Evolutionary conservation across 2,797 vertebrate genomes (phyloP).

Genomic region (Cynodonichthys magdalenae): DNA sequence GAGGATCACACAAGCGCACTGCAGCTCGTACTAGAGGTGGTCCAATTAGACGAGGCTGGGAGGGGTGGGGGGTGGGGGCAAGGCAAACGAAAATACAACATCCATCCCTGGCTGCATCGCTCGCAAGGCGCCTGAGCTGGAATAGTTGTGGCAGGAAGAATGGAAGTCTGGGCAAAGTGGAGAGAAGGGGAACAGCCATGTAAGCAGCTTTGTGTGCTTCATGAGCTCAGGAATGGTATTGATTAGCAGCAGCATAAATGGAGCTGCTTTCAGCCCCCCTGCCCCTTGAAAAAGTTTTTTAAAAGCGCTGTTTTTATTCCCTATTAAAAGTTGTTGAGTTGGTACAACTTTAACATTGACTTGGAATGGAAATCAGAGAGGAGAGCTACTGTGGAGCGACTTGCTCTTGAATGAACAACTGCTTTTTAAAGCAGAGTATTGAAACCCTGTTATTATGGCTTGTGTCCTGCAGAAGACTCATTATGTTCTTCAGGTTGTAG

Average conservation of each 20-base stretch:
- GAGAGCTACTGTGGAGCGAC: constrained; percentile 25
- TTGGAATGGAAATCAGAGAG: constrained; percentile 21
- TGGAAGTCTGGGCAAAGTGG: constrained; percentile 73
- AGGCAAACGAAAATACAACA: constrained; percentile 80
- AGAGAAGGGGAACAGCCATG: constrained; percentile 69
- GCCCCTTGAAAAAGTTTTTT: constrained; percentile 10
- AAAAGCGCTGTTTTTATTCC: constrained; percentile 53
- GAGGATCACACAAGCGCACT: constrained; percentile 91
- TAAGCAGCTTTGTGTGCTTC: constrained; percentile 69
- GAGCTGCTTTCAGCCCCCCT: constrained; percentile 2
- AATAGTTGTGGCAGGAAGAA: constrained; percentile 85
- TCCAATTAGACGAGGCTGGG: constrained; percentile 89
- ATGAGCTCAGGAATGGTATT: constrained; percentile 74
- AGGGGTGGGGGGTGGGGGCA: constrained; percentile 36
- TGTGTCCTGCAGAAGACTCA: constrained; percentile 76
- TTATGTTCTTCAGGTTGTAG: constrained; percentile 75
- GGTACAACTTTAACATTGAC: constrained; percentile 27
- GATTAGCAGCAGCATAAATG: constrained; percentile 71
- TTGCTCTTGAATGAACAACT: constrained; percentile 39
- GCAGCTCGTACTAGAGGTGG: constrained; percentile 85
- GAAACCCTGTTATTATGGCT: constrained; percentile 82
- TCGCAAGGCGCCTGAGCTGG: constrained; percentile 82
- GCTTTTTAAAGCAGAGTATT: constrained; percentile 78
- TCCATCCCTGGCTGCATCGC: constrained; percentile 77
- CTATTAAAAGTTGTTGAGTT: constrained; percentile 23